Evolutionary conservation across 2,888 invertebrate genomes (phyloP).

Genomic region (Lissonota sp.): DNA sequence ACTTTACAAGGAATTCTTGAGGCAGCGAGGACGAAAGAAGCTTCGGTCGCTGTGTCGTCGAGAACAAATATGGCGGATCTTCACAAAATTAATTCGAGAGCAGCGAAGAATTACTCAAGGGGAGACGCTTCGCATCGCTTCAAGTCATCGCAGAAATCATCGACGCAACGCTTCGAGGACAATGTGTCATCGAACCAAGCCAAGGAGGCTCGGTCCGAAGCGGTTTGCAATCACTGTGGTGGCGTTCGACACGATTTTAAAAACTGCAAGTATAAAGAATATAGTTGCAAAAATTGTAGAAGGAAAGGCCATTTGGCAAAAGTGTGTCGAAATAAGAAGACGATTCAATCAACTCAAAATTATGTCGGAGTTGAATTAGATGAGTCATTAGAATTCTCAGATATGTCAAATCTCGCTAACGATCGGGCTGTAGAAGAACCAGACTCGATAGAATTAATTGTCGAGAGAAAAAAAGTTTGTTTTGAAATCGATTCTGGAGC

Average conservation of each 20-base stretch:
- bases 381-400: not conserved
- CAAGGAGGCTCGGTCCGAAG: not conserved
- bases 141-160: too few relatives aligned
- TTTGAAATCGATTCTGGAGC: slow-evolving; percentile 14
- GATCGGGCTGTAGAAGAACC: not conserved
- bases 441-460: not conserved
- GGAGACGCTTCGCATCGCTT: too few relatives aligned
- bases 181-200: too few relatives aligned
- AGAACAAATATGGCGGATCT: slow-evolving; percentile 11
- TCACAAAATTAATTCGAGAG: too few relatives aligned
- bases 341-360: not conserved
- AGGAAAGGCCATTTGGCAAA: not conserved
- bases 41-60: slow-evolving; percentile 47
- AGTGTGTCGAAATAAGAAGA: not conserved
- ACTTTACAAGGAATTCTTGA: slow-evolving; percentile 53
- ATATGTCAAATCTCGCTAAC: not conserved
- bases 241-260: slow-evolving; percentile 5
- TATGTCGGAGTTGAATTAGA: not conserved
- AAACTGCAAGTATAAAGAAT: not conserved
- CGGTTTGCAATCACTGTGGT: not conserved
- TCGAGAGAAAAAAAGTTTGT: not conserved
- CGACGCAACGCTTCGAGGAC: not conserved
- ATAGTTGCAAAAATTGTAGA: not conserved
- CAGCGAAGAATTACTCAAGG: too few relatives aligned
- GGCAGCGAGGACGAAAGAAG: slow-evolving; percentile 62